phyloP scores from a whole-genome alignment of 2,888 invertebrate species.

The Netelia inedita region DNA sequence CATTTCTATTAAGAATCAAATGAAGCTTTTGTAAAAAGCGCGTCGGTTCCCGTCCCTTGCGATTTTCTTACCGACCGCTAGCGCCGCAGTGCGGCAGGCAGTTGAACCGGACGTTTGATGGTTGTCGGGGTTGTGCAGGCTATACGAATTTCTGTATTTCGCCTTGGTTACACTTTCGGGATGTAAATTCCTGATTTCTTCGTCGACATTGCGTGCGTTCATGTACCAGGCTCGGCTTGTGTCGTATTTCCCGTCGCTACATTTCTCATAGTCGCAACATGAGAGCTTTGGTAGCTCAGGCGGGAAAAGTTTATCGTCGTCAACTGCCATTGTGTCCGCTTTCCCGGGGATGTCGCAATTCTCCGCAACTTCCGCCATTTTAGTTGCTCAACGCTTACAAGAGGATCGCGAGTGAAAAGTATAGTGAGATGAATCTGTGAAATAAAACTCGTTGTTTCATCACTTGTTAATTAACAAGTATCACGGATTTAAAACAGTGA shows the following conservation, averaged over 20 bases:
- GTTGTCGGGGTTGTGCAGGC: conserved; percentile 65
- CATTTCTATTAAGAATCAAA: not conserved
- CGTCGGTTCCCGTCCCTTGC: not conserved
- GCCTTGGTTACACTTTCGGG: conserved; percentile 65
- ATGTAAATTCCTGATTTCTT: conserved; percentile 52
- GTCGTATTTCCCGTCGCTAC: conserved; percentile 74
- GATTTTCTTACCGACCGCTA: conserved; percentile 6
- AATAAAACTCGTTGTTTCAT: not conserved
- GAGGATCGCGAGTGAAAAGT: not conserved
- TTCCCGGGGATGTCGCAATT: not conserved
- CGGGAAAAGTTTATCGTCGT: not conserved
- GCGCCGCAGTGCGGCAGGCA: conserved; percentile 19
- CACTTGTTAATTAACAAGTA: conserved; percentile 6
- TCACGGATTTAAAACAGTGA: not conserved
- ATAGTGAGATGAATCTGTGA: not conserved
- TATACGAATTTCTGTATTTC: conserved; percentile 77
- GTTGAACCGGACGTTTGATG: conserved; percentile 12
- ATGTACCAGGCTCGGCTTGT: conserved; percentile 28
- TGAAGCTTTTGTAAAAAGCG: not conserved
- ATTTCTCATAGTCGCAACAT: conserved; percentile 62
- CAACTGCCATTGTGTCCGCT: not conserved
- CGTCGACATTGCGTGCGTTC: conserved; percentile 39
- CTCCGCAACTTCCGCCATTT: conserved; percentile 27
- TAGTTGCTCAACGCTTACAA: not conserved
- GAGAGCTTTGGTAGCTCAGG: conserved; percentile 31